phyloP scores from a whole-genome alignment of 2,113 vertebrate genomes.

The Atrichornis clamosus region DNA sequence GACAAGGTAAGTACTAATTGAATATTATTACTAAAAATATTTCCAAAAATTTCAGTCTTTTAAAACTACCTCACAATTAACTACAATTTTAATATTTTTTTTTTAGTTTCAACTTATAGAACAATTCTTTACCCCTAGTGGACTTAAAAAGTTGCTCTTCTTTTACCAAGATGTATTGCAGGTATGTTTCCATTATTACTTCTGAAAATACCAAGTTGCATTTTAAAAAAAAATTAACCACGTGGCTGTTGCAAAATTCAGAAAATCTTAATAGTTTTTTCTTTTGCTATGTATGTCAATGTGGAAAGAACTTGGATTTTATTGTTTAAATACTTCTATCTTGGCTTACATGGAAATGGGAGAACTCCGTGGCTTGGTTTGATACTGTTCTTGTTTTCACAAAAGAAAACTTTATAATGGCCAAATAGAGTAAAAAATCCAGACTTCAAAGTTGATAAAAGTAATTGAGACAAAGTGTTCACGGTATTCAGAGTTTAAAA shows the following conservation, averaged over 20 bases:
- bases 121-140: slow-evolving; percentile 76
- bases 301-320: background rate
- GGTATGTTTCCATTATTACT: slow-evolving; percentile 47
- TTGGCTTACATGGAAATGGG: background rate
- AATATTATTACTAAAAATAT: background rate
- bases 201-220: background rate
- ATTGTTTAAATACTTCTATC: background rate
- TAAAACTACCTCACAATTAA: background rate
- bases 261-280: background rate
- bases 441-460: background rate
- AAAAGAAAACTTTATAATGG: background rate
- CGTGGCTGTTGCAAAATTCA: background rate
- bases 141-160: slow-evolving; percentile 80
- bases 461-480: background rate
- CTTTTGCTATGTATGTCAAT: background rate
- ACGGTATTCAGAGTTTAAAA: background rate
- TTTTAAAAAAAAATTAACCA: background rate
- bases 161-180: slow-evolving; percentile 75
- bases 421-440: background rate
- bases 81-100: background rate
- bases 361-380: background rate
- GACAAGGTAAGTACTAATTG: slow-evolving; percentile 70
- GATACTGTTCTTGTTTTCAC: background rate
- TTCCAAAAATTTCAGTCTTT: background rate
- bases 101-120: slow-evolving; percentile 76